phyloP scores from a whole-genome alignment of 2,113 vertebrate genomes.

The Galeopterus variegatus region DNA sequence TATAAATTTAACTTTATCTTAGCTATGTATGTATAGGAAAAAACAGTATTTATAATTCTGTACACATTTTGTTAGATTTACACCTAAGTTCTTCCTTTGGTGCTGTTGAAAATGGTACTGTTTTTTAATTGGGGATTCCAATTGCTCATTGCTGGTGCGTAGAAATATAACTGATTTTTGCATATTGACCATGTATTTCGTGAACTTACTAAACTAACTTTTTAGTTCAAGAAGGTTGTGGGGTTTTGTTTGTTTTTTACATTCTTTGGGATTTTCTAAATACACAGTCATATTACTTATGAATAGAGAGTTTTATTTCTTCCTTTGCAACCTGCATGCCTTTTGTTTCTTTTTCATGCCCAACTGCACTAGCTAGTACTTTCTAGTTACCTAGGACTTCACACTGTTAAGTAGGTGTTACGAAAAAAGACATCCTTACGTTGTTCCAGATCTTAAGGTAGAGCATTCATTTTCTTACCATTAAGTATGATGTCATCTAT shows the following conservation, averaged over 20 bases:
- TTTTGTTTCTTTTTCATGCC: neutral
- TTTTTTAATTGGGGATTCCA: neutral
- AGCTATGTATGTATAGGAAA: too few species aligned
- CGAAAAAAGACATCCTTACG: neutral
- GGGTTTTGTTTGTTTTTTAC: neutral
- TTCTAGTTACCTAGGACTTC: neutral
- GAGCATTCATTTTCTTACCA: neutral
- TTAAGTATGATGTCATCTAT: neutral
- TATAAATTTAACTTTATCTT: too few species aligned
- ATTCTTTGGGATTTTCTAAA: neutral
- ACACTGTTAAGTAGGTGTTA: neutral
- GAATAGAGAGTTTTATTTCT: neutral
- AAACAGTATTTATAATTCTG: neutral
- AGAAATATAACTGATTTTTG: neutral
- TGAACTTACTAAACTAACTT: neutral
- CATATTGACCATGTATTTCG: neutral
- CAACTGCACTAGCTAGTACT: neutral
- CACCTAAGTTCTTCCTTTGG: neutral
- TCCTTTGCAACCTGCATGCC: neutral
- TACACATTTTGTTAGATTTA: neutral
- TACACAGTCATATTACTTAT: neutral
- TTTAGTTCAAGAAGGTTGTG: neutral
- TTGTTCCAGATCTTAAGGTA: neutral
- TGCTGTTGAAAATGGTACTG: neutral
- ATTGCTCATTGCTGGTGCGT: neutral